Conservation (phyloP, 2,888 invertebrate genomes). For the Macroteleia sp. region DNA sequence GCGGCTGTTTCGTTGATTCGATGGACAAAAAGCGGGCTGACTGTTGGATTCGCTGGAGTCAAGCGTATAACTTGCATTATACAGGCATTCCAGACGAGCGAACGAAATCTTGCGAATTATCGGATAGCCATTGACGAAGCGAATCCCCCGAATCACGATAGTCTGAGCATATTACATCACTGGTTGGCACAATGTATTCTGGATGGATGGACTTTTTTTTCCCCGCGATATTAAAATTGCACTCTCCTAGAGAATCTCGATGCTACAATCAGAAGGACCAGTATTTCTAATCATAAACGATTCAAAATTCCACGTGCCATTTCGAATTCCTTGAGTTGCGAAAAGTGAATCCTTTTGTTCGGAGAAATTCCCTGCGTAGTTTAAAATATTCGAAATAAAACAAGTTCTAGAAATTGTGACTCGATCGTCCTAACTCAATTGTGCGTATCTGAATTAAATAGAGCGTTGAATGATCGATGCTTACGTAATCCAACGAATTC, state of each 20-base stretch:
- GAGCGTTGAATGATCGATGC: too few relatives aligned
- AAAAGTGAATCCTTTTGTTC: too few relatives aligned
- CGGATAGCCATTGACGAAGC: constrained; percentile 27
- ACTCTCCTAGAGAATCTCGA: constrained; percentile 20
- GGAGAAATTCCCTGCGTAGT: too few relatives aligned
- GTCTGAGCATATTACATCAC: constrained; percentile 20
- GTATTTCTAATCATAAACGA: too few relatives aligned
- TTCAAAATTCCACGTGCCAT: constrained; percentile 15
- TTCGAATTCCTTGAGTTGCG: too few relatives aligned
- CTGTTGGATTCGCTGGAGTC: neutral
- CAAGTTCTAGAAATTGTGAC: too few relatives aligned
- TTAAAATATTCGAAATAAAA: too few relatives aligned
- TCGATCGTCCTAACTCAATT: too few relatives aligned
- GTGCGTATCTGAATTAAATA: too few relatives aligned
- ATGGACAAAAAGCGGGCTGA: constrained; percentile 1
- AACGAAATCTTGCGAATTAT: constrained; percentile 30
- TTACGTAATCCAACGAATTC: too few relatives aligned
- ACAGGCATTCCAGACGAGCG: constrained; percentile 23
- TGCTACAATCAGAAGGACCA: too few relatives aligned
- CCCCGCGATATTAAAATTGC: constrained; percentile 40
- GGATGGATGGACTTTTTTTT: constrained; percentile 30
- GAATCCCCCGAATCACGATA: constrained; percentile 6
- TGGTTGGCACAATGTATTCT: constrained; percentile 18
- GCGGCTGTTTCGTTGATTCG: neutral
- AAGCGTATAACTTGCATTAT: constrained; percentile 29